Evolutionary conservation across 2,113 vertebrate genomes (phyloP), one percentile per base, ranked within the genome.

Genomic region (Pipra filicauda): DNA sequence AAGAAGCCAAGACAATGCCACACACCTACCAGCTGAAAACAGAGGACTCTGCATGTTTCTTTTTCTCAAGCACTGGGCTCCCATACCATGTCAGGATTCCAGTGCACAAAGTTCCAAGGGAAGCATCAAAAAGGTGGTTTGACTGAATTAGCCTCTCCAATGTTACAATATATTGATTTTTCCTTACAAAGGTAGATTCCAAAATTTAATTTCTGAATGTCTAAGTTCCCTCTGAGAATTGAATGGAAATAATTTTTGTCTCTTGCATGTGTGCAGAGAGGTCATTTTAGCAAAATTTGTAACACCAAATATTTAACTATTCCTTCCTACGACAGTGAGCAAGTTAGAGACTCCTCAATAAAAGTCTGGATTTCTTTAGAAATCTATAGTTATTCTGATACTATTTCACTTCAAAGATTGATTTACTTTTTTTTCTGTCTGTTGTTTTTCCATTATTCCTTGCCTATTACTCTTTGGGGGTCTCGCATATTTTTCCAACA

Each of bases 171-270:
- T 51, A 73, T 19, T 74, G 67, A 41, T 83, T 83, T 55, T 88
- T 90, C 51, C 64, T 80, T 62, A 59, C 23, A 80, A 91, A 90
- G 61, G 35, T 31, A 73, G 78, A 59, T 80, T 77, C n/a, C 52
- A 91, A 80, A 89, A 80, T 80, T 93, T 80, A 71, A 94, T 90
- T 94, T 93, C 58, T 74, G 71, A 93, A 55, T 83, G 18, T 83
- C 67, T 69, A 88, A 55, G 17, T 64, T 91, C 8, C 71, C 64
- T 73, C 75, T 80, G 58, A 74, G 54, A 76, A 82, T 4, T 82
- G 28, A 26, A 82, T 66, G 11, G 30, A 77, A 93, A 62, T 58
- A 17, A 76, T 59, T 89, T 93, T 90, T 21, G 28, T 80, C 59
- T 83, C 27, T 71, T 70, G 27, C 17, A n/a, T n/a, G n/a, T 88